Conservation (phyloP, 2,797 vertebrate species). For the Sebastes itinus region DNA sequence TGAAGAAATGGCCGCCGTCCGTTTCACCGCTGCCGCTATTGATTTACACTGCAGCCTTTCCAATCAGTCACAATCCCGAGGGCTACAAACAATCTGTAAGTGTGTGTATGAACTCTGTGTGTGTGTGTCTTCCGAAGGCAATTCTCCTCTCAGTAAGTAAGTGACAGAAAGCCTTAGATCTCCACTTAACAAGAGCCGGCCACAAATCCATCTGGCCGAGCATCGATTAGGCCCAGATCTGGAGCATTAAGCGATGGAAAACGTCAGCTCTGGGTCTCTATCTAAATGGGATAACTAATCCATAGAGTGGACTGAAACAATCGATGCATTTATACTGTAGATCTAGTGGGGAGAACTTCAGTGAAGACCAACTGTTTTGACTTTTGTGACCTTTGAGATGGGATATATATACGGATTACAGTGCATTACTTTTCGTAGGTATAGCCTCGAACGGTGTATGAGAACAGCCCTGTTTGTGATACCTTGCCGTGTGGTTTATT, state of each 20-base stretch:
- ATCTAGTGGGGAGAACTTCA: slow-evolving; percentile 12
- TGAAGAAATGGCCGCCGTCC: slow-evolving; percentile 37
- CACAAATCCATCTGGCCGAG: slow-evolving; percentile 49
- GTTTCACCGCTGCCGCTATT: slow-evolving; percentile 43
- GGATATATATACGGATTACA: no score
- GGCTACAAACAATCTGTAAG: slow-evolving; percentile 50
- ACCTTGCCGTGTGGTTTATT: background rate
- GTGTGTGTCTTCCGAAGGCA: slow-evolving; percentile 40
- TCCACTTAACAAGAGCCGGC: slow-evolving; percentile 60
- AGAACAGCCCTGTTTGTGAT: no score
- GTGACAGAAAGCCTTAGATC: slow-evolving; percentile 66
- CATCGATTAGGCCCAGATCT: slow-evolving; percentile 51
- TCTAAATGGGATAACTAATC: slow-evolving; percentile 45
- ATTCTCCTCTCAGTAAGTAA: slow-evolving; percentile 53
- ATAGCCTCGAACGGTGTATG: rapidly evolving
- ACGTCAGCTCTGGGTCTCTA: slow-evolving; percentile 34
- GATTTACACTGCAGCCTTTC: slow-evolving; percentile 62
- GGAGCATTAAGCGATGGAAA: slow-evolving; percentile 37
- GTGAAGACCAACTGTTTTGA: background rate
- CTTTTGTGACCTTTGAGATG: background rate
- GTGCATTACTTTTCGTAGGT: no score
- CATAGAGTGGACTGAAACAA: slow-evolving; percentile 15
- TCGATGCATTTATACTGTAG: slow-evolving; percentile 30
- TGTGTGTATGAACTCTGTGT: slow-evolving; percentile 15
- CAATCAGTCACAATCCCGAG: slow-evolving; percentile 62